These are phyloP conservation scores for Cololabis saira DNA, from an alignment of 2,113 vertebrate species.

Conservation along the genomic window DNA sequence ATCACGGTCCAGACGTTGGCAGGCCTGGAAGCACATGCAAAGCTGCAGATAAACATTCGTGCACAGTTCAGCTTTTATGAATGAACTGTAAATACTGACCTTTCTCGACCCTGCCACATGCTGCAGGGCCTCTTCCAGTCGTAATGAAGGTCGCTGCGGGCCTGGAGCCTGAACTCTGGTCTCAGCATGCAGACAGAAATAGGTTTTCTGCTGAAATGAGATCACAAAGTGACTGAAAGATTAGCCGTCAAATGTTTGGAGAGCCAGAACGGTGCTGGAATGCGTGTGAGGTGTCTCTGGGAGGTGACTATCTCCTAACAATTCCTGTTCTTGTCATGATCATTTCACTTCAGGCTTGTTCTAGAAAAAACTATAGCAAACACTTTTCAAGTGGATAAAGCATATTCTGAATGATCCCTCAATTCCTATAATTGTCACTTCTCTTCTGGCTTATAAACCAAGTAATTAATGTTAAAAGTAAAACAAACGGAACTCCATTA, in stretches of 20 bases:
- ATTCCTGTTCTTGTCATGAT: not conserved
- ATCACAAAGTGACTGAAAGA: constrained; percentile 3
- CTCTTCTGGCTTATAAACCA: too few relatives aligned
- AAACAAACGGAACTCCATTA: too few relatives aligned
- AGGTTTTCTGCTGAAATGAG: not conserved
- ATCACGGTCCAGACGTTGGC: not conserved
- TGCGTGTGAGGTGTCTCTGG: constrained; percentile 26
- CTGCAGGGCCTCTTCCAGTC: not conserved
- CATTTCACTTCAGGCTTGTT: too few relatives aligned
- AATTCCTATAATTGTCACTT: too few relatives aligned
- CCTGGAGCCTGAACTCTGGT: constrained; percentile 5
- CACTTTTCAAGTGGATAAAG: too few relatives aligned
- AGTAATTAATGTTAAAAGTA: too few relatives aligned
- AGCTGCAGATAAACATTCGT: not conserved
- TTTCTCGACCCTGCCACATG: constrained; percentile 9
- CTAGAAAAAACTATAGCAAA: too few relatives aligned
- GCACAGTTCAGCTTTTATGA: not conserved
- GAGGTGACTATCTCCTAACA: constrained; percentile 26
- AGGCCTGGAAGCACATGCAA: not conserved
- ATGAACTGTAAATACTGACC: constrained; percentile 4
- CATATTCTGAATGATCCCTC: too few relatives aligned
- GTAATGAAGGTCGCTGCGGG: constrained; percentile 3
- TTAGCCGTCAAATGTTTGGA: constrained; percentile 1
- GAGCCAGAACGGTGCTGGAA: constrained; percentile 11
- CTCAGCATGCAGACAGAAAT: constrained; percentile 1